Evolutionary conservation across 2,888 invertebrate genomes (phyloP).

Genomic region (Microctonus hyperodae): DNA sequence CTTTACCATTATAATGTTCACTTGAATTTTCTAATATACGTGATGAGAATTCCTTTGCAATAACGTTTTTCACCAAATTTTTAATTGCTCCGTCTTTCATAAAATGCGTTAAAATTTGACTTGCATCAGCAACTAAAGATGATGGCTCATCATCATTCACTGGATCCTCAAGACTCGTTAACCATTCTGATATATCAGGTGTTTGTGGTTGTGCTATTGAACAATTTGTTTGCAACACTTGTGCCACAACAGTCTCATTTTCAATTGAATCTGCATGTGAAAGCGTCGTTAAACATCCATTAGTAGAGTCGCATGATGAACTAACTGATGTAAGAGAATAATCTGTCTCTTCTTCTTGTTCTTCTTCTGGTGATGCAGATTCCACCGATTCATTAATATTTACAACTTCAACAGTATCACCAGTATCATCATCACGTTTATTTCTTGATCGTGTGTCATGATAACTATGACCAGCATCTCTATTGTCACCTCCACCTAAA

Average conservation of each 20-base stretch:
- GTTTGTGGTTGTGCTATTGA: slow-evolving; percentile 1
- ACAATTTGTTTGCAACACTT: neutral
- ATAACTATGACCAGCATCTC: neutral
- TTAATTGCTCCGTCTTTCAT: slow-evolving; percentile 19
- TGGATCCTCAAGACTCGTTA: slow-evolving; percentile 16
- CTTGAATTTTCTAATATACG: neutral
- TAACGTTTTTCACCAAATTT: neutral
- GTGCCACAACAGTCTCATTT: neutral
- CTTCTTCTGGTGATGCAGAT: neutral
- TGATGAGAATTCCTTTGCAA: neutral
- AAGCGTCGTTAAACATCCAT: neutral
- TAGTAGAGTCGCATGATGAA: neutral
- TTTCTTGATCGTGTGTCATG: neutral
- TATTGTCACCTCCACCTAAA: neutral
- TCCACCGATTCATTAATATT: no score
- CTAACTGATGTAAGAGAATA: neutral
- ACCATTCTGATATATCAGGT: slow-evolving; percentile 22
- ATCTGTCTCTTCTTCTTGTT: neutral
- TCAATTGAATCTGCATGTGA: neutral
- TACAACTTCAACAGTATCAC: no score
- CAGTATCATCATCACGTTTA: no score
- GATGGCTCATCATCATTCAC: slow-evolving; percentile 4
- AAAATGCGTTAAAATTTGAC: slow-evolving; percentile 16
- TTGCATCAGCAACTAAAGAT: slow-evolving; percentile 8
- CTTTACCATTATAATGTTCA: neutral